Conservation (phyloP, 2,888 invertebrate genomes). For the Helicoverpa assulta region DNA sequence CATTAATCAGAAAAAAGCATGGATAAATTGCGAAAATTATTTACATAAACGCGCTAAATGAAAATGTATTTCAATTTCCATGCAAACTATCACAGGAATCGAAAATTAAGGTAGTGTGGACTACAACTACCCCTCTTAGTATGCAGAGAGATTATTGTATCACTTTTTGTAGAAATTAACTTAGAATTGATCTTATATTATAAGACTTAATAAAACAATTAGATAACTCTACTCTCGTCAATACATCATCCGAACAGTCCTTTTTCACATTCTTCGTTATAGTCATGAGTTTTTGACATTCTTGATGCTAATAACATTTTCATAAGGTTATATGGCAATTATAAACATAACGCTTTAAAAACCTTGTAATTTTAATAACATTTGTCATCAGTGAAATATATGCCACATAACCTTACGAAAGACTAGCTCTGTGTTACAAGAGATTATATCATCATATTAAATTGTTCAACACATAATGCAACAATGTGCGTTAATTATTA, state of each 20-base stretch:
- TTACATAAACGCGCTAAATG: not conserved
- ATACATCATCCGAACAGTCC: not conserved
- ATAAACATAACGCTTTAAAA: slow-evolving; percentile 2
- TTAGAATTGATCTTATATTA: too few species aligned
- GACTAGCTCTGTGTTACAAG: slow-evolving; percentile 6
- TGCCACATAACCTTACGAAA: slow-evolving; percentile 30
- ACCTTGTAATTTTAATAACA: not conserved
- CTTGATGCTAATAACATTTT: slow-evolving; percentile 7
- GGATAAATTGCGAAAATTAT: not conserved
- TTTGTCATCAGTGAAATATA: slow-evolving; percentile 13
- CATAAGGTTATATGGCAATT: slow-evolving; percentile 33
- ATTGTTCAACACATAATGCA: slow-evolving; percentile 13
- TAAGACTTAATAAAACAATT: not conserved
- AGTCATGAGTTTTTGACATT: not conserved
- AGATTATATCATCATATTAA: slow-evolving; percentile 7
- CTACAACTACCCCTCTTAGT: not conserved
- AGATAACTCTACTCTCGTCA: not conserved
- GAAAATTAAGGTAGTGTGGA: slow-evolving; percentile 37
- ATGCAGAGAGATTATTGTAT: not conserved
- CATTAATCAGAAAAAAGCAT: not conserved
- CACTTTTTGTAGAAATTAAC: too few species aligned
- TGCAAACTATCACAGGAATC: slow-evolving; percentile 22
- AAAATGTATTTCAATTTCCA: slow-evolving; percentile 35
- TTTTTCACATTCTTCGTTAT: not conserved
- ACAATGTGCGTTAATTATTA: slow-evolving; percentile 18